Evolutionary conservation across 2,113 vertebrate genomes (phyloP), one percentile per base, ranked within the genome.

Genomic region (Anseranas semipalmata): DNA sequence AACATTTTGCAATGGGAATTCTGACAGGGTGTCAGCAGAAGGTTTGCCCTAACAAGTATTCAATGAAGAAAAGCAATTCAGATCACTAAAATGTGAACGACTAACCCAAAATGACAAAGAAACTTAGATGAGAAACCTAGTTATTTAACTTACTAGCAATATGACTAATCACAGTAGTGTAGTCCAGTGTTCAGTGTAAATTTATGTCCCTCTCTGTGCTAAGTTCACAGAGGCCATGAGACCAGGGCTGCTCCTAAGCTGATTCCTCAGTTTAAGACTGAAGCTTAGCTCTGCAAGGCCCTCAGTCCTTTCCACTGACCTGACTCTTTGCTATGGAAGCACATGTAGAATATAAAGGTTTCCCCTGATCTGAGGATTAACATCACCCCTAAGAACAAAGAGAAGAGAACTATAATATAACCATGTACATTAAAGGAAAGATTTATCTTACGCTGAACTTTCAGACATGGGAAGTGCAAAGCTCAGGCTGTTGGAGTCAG

Each of bases 1-100:
- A 94, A 74, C 30, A 41, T 65, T 85, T 93, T 91, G 77, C 89
- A 87, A 62, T 76, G 73, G 74, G 79, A 93, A 93, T 95, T 92
- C 77, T 97, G 87, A 92, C 33, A 65, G 35, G 2, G 27, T 53
- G 21, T 67, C 73, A 82, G 66, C 28, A 50, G 32, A 85, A 74
- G 24, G 32, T 89, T 88, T 95, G 50, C 24, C 53, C n/a, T 80
- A 45, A 46, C 25, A 63, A 83, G 13, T 1, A 0, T 55, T 76
- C 74, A 59, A 6, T 55, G 39, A 91, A 89, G 84, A 91, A 87
- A 94, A 92, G 37, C 37, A 71, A 67, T 56, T 80, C 5, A 83
- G 66, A 76, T 92, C 66, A 70, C 83, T 91, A 70, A 85, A 94
- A 93, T 67, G 45, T 46, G 71, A 91, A 71, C 4, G 0, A 73